phyloP scores from a whole-genome alignment of 2,797 vertebrate species.

The Chromis chromis region DNA sequence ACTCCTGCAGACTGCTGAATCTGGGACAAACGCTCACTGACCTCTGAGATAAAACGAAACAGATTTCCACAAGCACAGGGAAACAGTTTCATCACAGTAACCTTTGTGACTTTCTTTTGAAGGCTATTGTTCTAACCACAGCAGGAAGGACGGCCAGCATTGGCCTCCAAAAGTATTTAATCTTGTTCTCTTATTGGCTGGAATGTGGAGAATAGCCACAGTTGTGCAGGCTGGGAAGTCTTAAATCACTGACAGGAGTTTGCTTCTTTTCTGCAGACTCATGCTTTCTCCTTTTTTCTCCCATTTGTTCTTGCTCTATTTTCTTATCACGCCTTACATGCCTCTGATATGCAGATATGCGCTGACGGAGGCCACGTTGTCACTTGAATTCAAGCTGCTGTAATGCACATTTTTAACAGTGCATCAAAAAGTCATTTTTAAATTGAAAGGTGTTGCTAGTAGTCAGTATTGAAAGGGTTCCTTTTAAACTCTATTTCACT shows the following conservation, averaged over 20 bases:
- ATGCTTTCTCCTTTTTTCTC: slow-evolving; percentile 42
- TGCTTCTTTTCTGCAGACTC: slow-evolving; percentile 57
- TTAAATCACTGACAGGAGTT: slow-evolving; percentile 72
- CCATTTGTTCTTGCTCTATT: slow-evolving; percentile 19
- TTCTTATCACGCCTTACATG: slow-evolving; percentile 27
- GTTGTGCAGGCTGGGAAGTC: slow-evolving; percentile 62
- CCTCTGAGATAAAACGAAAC: slow-evolving; percentile 67
- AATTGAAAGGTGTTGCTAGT: not conserved
- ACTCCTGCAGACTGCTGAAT: slow-evolving; percentile 35
- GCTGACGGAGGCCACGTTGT: slow-evolving; percentile 33
- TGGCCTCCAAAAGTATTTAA: slow-evolving; percentile 65
- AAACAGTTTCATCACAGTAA: slow-evolving; percentile 57
- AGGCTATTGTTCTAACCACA: slow-evolving; percentile 42
- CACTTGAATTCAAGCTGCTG: slow-evolving; percentile 10
- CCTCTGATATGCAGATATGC: slow-evolving; percentile 34
- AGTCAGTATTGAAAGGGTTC: no score
- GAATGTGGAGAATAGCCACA: slow-evolving; percentile 63
- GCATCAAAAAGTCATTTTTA: not conserved
- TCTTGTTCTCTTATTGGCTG: slow-evolving; percentile 62
- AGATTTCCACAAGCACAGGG: slow-evolving; percentile 59
- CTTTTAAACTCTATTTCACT: no score
- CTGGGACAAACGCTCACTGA: slow-evolving; percentile 46
- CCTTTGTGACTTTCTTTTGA: slow-evolving; percentile 67
- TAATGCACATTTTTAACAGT: not conserved
- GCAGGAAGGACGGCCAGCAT: slow-evolving; percentile 51